Evolutionary conservation across 2,113 vertebrate genomes (phyloP).

Genomic region (Columba livia): DNA sequence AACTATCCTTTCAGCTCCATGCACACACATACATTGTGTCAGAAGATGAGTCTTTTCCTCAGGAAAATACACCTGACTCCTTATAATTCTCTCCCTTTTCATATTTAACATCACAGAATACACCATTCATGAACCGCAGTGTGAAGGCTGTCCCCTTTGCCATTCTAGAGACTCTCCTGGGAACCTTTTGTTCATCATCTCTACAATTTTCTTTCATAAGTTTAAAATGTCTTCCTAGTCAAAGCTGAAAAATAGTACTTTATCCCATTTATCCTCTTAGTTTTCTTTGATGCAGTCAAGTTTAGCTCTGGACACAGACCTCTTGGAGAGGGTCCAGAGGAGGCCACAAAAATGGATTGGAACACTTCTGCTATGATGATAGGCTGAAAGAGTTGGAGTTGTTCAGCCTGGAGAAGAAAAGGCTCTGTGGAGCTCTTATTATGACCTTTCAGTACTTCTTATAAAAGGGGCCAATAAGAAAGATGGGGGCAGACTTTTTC

Average conservation of each 20-base stretch:
- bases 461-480: no score
- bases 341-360: no score
- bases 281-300: neutral
- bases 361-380: no score
- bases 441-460: no score
- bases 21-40: neutral
- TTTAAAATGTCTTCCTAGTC: neutral
- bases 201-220: neutral
- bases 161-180: neutral
- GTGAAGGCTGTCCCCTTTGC: neutral
- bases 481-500: no score
- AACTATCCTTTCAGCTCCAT: neutral
- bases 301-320: no score
- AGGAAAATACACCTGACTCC: neutral
- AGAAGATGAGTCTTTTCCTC: neutral
- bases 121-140: rapidly evolving
- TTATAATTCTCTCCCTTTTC: neutral
- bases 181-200: neutral
- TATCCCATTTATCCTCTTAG: neutral
- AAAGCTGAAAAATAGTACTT: neutral
- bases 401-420: no score
- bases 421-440: no score
- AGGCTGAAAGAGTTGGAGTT: no score
- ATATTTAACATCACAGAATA: neutral
- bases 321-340: no score